phyloP scores from a whole-genome alignment of 2,113 vertebrate species.

The Brachyistius frenatus region DNA sequence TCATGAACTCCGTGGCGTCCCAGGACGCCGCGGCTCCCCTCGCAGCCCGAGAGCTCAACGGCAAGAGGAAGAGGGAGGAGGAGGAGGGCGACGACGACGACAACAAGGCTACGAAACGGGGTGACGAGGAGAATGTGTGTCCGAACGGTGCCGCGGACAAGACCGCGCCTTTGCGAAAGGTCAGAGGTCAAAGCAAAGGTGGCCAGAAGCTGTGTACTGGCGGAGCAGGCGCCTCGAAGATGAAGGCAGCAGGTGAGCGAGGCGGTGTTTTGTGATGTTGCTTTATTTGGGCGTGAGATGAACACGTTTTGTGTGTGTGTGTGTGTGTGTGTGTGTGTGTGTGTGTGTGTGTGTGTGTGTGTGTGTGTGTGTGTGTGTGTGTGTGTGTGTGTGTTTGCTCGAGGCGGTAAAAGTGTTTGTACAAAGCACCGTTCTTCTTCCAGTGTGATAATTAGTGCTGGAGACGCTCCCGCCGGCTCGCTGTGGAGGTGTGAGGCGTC shows the following conservation, averaged over 20 bases:
- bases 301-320: background rate
- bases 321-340: too few relatives aligned
- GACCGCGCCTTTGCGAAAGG: conserved; percentile 69
- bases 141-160: conserved; percentile 67
- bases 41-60: conserved; percentile 42
- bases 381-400: too few relatives aligned
- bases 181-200: conserved; percentile 51
- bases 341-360: too few relatives aligned
- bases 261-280: background rate
- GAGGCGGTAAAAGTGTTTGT: too few relatives aligned
- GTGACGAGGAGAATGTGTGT: conserved; percentile 74
- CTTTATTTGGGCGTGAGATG: too few relatives aligned
- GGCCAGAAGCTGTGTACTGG: conserved; percentile 72
- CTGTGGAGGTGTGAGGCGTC: background rate
- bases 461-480: background rate
- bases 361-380: too few relatives aligned
- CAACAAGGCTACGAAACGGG: conserved; percentile 9
- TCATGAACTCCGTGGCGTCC: background rate
- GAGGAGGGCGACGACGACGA: background rate
- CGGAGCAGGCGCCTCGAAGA: conserved; percentile 30
- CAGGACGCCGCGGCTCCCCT: conserved; percentile 60
- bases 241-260: conserved; percentile 51
- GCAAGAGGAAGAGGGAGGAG: conserved; percentile 79
- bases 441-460: background rate
- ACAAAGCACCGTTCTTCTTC: background rate